A percentile compares a stretch with the other conserved stretches of the same genome.
Conservation (phyloP, 2,797 vertebrate species). For the Hybognathus amarus region DNA sequence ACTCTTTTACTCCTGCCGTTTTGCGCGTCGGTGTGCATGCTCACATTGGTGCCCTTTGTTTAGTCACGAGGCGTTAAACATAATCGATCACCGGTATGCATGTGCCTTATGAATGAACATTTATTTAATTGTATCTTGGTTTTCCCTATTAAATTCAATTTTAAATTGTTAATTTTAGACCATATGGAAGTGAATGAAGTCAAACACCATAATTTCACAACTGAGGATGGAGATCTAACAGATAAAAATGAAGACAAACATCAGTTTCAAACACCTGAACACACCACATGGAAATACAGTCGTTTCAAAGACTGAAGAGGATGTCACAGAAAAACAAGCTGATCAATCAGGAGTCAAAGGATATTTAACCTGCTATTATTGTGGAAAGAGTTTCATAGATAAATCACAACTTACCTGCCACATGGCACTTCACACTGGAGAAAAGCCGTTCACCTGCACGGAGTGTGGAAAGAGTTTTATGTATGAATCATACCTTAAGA, state of each 20-base stretch:
- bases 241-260: background rate
- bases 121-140: background rate
- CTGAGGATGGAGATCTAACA: background rate
- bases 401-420: background rate
- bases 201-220: background rate
- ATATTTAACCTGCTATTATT: background rate
- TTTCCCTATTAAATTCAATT: background rate
- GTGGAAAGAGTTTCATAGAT: background rate
- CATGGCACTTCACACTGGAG: background rate
- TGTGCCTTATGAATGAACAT: background rate
- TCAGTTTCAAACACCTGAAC: background rate
- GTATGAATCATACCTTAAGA: background rate
- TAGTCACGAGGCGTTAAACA: no score
- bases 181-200: background rate
- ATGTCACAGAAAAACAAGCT: background rate
- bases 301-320: background rate
- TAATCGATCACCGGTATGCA: background rate
- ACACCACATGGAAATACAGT: background rate
- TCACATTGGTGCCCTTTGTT: no score
- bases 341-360: background rate
- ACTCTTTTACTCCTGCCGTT: no score
- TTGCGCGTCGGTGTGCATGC: no score
- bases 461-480: background rate
- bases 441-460: background rate
- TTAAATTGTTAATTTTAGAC: background rate